Conservation (phyloP, 2,888 invertebrate genomes). For the Trissolcus japonicus region DNA sequence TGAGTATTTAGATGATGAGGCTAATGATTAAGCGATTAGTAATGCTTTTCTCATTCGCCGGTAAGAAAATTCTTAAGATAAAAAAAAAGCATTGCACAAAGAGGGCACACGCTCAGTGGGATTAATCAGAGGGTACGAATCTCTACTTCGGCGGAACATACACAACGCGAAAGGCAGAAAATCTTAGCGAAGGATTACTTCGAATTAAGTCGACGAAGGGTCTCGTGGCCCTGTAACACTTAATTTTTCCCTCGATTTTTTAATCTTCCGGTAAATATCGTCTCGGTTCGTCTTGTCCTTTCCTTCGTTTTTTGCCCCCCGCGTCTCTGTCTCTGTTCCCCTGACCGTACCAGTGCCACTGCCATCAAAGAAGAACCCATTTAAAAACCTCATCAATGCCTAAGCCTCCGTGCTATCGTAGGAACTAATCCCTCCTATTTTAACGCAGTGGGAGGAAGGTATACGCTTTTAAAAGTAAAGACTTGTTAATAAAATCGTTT, state of each 20-base stretch:
- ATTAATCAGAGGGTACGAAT: conserved; percentile 54
- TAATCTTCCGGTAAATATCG: conserved; percentile 77
- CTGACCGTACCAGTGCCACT: conserved; percentile 60
- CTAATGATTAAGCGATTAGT: conserved; percentile 44
- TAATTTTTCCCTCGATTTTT: conserved; percentile 77
- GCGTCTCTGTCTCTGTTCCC: conserved; percentile 58
- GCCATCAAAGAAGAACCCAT: conserved; percentile 77
- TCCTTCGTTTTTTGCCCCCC: conserved; percentile 42
- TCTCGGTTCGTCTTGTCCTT: conserved; percentile 63
- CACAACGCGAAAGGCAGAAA: conserved; percentile 57
- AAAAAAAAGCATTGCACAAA: conserved; percentile 55
- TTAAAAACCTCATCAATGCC: conserved; percentile 77
- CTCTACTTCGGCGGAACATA: conserved; percentile 41
- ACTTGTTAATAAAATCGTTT: conserved; percentile 59
- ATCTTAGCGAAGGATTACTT: conserved; percentile 75
- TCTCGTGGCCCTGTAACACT: conserved; percentile 75
- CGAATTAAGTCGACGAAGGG: conserved; percentile 72
- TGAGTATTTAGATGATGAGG: conserved; percentile 12
- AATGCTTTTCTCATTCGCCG: conserved; percentile 46
- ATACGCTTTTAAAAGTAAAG: conserved; percentile 73
- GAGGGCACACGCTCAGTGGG: conserved; percentile 54
- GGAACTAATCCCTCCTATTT: conserved; percentile 77
- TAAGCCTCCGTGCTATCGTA: conserved; percentile 75
- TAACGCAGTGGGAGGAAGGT: conserved; percentile 67
- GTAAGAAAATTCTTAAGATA: conserved; percentile 48